Percentiles rank a stretch among this genome's conserved stretches.
Evolutionary conservation across 2,888 invertebrate species (phyloP).

Genomic region (Margaritifera margaritifera): DNA sequence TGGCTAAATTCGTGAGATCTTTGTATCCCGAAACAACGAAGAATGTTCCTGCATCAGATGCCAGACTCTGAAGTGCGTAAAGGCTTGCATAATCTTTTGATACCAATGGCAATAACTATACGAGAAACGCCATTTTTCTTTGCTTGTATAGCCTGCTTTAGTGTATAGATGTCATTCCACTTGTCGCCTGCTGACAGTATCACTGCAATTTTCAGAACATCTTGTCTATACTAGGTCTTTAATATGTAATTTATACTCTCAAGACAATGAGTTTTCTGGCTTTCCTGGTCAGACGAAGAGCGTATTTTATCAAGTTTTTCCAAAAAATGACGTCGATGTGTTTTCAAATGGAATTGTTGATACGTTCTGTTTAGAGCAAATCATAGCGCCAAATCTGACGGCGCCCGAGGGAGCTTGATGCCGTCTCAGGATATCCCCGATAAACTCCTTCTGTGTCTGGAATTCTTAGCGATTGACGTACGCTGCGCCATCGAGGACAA

Average conservation of each 20-base stretch:
- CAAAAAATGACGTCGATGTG: background rate
- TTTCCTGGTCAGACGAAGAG: too few relatives aligned
- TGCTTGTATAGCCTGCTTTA: slow-evolving; percentile 9
- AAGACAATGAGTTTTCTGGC: slow-evolving; percentile 8
- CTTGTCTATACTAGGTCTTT: slow-evolving; percentile 13
- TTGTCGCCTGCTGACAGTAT: slow-evolving; percentile 11
- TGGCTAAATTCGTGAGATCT: slow-evolving; percentile 9
- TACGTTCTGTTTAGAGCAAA: slow-evolving; percentile 9
- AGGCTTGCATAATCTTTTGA: slow-evolving; percentile 17
- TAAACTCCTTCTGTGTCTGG: slow-evolving; percentile 12
- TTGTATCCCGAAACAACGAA: slow-evolving; percentile 18
- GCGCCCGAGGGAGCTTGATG: slow-evolving; percentile 22
- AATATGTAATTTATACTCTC: slow-evolving; percentile 18
- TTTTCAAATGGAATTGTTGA: slow-evolving; percentile 10
- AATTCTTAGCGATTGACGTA: slow-evolving; percentile 11
- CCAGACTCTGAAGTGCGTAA: slow-evolving; percentile 18
- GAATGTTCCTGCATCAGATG: slow-evolving; percentile 18
- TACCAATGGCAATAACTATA: slow-evolving; percentile 19
- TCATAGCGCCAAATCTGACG: slow-evolving; percentile 8
- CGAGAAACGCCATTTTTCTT: slow-evolving; percentile 9
- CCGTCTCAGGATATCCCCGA: slow-evolving; percentile 5
- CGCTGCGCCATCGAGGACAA: slow-evolving; percentile 20
- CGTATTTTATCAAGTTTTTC: background rate
- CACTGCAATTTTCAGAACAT: slow-evolving; percentile 17
- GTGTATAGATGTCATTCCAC: slow-evolving; percentile 18